Conservation (phyloP, 2,797 vertebrate genomes). For the Antrozous pallidus region DNA sequence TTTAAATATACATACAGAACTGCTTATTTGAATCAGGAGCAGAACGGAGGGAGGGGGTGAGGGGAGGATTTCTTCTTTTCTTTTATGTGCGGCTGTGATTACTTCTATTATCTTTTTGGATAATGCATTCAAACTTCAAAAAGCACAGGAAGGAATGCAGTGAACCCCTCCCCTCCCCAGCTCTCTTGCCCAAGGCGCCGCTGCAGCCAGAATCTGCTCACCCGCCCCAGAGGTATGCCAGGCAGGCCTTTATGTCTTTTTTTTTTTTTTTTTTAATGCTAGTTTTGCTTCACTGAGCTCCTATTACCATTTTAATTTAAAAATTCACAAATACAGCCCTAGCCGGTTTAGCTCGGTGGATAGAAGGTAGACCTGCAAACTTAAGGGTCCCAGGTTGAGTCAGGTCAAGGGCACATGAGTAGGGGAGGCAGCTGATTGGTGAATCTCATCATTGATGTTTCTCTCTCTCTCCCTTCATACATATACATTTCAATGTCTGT, state of each 20-base stretch:
- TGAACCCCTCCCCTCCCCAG: neutral
- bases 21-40: neutral
- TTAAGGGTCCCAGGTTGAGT: neutral
- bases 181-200: neutral
- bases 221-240: neutral
- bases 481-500: too few relatives aligned
- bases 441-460: too few relatives aligned
- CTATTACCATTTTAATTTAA: neutral
- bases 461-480: too few relatives aligned
- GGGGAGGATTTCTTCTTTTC: neutral
- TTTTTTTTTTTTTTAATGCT: neutral
- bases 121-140: neutral
- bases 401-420: neutral
- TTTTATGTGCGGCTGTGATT: neutral
- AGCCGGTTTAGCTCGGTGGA: neutral
- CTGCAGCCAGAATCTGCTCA: neutral
- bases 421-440: neutral
- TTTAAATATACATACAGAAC: neutral
- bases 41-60: neutral
- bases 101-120: neutral
- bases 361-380: neutral
- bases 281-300: slow-evolving; percentile 32
- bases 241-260: neutral
- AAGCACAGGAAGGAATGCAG: neutral
- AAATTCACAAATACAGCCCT: neutral